These are phyloP conservation scores for Bombus superbus DNA, from an alignment of 1,140 invertebrate species.

Conservation along the genomic window DNA sequence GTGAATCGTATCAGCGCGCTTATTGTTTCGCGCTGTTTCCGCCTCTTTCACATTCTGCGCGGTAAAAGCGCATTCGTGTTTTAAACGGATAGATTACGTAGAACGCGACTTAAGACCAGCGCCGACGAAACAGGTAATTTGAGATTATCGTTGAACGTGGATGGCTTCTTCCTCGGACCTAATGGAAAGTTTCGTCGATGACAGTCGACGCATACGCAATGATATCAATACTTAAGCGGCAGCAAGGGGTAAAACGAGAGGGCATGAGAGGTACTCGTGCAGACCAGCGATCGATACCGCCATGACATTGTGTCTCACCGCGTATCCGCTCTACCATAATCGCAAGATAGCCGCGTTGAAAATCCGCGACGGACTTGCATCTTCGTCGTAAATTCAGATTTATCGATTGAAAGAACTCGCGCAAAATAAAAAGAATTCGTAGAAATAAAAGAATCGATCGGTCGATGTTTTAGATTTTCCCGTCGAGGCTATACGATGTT, in stretches of 20 bases:
- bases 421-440: too few relatives aligned
- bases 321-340: not conserved
- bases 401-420: not conserved
- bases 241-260: slow-evolving; percentile 26
- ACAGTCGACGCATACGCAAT: slow-evolving; percentile 40
- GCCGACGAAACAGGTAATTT: not conserved
- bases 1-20: not conserved
- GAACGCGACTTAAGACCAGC: not conserved
- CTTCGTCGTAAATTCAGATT: not conserved
- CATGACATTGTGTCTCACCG: slow-evolving; percentile 19
- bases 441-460: not conserved
- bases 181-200: slow-evolving; percentile 31
- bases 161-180: not conserved
- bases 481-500: too few relatives aligned
- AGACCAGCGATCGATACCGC: slow-evolving; percentile 39
- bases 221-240: slow-evolving; percentile 13
- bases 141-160: not conserved
- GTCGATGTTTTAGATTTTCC: not conserved
- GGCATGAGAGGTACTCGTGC: slow-evolving; percentile 13
- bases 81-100: not conserved
- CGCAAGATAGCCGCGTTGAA: not conserved
- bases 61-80: not conserved
- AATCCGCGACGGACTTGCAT: too few relatives aligned
- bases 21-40: not conserved
- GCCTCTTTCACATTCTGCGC: not conserved